Evolutionary conservation across 2,797 vertebrate species (phyloP).

Genomic region (Catamblyrhynchus diadema): DNA sequence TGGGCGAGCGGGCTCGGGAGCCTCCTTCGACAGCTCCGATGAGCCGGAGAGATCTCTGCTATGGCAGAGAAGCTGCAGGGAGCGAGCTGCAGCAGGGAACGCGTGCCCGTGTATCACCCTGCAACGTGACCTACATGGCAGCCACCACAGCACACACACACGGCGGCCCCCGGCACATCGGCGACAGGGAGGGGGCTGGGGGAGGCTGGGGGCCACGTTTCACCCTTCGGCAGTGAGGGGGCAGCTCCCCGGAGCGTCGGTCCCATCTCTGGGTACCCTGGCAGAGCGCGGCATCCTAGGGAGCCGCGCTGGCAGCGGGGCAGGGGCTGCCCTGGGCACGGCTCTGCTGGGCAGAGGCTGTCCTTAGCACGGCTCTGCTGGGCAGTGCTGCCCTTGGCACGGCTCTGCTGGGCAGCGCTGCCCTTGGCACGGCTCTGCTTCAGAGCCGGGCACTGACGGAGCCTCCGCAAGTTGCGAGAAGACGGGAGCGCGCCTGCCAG

Average conservation of each 20-base stretch:
- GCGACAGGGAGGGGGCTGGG: background rate
- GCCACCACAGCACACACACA: fast-evolving
- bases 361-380: background rate
- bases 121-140: background rate
- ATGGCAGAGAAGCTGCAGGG: background rate
- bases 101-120: background rate
- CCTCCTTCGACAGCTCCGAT: background rate
- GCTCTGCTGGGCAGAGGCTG: background rate
- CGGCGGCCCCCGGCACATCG: background rate
- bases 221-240: background rate
- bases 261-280: fast-evolving
- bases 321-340: background rate
- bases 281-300: fast-evolving
- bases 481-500: background rate
- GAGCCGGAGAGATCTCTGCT: background rate
- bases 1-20: background rate
- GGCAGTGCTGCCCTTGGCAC: too few species aligned
- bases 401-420: background rate
- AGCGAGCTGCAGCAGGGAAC: background rate
- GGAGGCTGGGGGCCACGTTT: background rate
- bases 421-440: background rate
- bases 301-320: fast-evolving
- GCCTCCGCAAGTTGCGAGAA: background rate
- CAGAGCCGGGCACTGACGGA: background rate
- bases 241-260: fast-evolving